Conservation (phyloP, 2,888 invertebrate species). For the Brachyptera putata region DNA sequence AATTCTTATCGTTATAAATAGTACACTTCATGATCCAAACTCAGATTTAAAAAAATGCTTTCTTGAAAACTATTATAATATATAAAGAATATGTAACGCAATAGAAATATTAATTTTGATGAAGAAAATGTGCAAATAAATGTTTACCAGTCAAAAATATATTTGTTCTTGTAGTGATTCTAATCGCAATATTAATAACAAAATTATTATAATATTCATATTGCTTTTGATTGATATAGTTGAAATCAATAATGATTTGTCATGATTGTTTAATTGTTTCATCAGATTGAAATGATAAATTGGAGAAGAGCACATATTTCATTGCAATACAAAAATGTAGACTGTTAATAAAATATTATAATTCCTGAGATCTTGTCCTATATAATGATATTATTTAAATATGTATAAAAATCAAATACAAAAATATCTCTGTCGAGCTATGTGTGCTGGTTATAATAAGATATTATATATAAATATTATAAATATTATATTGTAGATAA, state of each 20-base stretch:
- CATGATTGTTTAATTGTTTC: too few species aligned
- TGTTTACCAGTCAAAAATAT: constrained; percentile 2
- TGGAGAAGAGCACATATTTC: not conserved
- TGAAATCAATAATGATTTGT: not conserved
- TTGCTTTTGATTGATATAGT: constrained; percentile 3
- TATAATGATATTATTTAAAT: constrained; percentile 2
- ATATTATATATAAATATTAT: constrained; percentile 23
- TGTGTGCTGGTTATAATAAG: constrained; percentile 8
- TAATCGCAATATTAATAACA: constrained; percentile 14
- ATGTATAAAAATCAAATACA: not conserved
- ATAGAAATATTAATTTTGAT: constrained; percentile 13
- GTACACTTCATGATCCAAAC: too few species aligned
- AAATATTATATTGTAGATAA: constrained; percentile 31
- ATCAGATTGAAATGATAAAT: not conserved
- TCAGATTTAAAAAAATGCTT: too few species aligned
- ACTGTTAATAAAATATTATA: not conserved
- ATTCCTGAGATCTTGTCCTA: not conserved
- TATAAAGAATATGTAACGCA: not conserved
- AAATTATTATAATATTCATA: not conserved
- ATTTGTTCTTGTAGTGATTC: constrained; percentile 4
- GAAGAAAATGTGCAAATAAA: constrained; percentile 14
- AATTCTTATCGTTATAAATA: too few species aligned
- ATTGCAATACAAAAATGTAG: not conserved
- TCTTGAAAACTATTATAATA: too few species aligned
- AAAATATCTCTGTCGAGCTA: not conserved